phyloP scores from a whole-genome alignment of 2,113 vertebrate species.

The Corythoichthys intestinalis region DNA sequence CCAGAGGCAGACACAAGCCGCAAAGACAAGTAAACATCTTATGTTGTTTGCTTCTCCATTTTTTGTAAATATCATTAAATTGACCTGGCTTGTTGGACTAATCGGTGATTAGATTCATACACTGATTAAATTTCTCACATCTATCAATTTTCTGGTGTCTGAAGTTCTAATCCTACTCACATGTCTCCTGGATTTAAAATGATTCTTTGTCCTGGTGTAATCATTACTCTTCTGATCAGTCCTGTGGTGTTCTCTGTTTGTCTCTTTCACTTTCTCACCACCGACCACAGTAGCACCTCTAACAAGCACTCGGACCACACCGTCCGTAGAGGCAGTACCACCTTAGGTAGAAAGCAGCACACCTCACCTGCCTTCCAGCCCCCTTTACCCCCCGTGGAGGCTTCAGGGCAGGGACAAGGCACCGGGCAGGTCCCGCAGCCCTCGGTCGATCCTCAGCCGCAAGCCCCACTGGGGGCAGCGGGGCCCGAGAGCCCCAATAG shows the following conservation, averaged over 20 bases:
- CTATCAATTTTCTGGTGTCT: not conserved
- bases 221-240: conserved; percentile 33
- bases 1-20: conserved; percentile 83
- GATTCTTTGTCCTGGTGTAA: conserved; percentile 35
- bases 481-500: conserved; percentile 74
- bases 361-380: conserved; percentile 94
- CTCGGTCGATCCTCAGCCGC: conserved; percentile 70
- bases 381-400: conserved; percentile 91
- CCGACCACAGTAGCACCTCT: conserved; percentile 82
- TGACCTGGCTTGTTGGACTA: conserved; percentile 10
- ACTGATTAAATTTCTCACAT: not conserved
- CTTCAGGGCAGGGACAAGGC: conserved; percentile 62
- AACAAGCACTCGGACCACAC: conserved; percentile 91
- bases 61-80: conserved; percentile 6
- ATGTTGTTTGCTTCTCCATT: not conserved
- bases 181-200: conserved; percentile 17
- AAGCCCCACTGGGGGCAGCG: conserved; percentile 53
- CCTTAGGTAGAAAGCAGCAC: conserved; percentile 97
- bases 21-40: conserved; percentile 82
- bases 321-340: conserved; percentile 86
- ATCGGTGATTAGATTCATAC: not conserved
- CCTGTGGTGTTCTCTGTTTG: conserved; percentile 42
- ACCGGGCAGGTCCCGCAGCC: conserved; percentile 52
- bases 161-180: not conserved
- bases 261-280: conserved; percentile 46